These are phyloP conservation scores for Procavia capensis DNA, from an alignment of 2,113 vertebrate genomes.

Conservation along the genomic window DNA sequence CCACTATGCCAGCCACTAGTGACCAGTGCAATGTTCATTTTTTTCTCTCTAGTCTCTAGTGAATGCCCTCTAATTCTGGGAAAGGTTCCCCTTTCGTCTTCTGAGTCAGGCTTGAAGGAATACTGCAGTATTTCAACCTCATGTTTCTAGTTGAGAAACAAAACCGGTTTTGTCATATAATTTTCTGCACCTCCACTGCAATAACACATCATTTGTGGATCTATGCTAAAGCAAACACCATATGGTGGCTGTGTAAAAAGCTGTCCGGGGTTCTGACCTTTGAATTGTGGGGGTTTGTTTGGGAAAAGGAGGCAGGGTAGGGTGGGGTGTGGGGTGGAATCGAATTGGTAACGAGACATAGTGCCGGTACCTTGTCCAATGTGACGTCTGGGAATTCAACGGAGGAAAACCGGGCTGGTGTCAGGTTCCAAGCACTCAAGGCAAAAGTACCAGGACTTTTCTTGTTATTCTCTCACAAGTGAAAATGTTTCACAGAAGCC, in stretches of 20 bases:
- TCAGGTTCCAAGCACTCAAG: slow-evolving; percentile 69
- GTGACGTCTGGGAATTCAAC: not conserved
- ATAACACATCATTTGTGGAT: slow-evolving; percentile 79
- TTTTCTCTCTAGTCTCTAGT: slow-evolving; percentile 68
- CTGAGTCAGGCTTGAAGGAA: slow-evolving; percentile 65
- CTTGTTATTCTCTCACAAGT: slow-evolving; percentile 39
- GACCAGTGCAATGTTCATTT: slow-evolving; percentile 67
- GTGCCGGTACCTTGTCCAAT: slow-evolving; percentile 47
- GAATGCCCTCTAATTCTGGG: slow-evolving; percentile 68
- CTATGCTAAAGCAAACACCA: slow-evolving; percentile 82
- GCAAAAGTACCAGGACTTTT: not conserved
- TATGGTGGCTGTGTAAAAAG: slow-evolving; percentile 71
- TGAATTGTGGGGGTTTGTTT: slow-evolving; percentile 55
- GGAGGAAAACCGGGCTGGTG: not conserved
- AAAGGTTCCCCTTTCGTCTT: slow-evolving; percentile 64
- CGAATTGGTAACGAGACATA: not conserved
- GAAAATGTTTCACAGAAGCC: slow-evolving; percentile 34
- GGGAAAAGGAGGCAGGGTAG: slow-evolving; percentile 22
- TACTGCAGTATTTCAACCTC: slow-evolving; percentile 47
- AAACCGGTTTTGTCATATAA: slow-evolving; percentile 66
- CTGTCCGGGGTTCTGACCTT: slow-evolving; percentile 73
- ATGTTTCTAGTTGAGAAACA: slow-evolving; percentile 53
- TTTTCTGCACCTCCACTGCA: slow-evolving; percentile 74
- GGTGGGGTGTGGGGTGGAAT: not conserved
- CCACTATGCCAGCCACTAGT: slow-evolving; percentile 67